Evolutionary conservation across 2,113 vertebrate species (phyloP), one percentile per base, ranked within the genome.

Genomic region (Rhodinocichla rosea): DNA sequence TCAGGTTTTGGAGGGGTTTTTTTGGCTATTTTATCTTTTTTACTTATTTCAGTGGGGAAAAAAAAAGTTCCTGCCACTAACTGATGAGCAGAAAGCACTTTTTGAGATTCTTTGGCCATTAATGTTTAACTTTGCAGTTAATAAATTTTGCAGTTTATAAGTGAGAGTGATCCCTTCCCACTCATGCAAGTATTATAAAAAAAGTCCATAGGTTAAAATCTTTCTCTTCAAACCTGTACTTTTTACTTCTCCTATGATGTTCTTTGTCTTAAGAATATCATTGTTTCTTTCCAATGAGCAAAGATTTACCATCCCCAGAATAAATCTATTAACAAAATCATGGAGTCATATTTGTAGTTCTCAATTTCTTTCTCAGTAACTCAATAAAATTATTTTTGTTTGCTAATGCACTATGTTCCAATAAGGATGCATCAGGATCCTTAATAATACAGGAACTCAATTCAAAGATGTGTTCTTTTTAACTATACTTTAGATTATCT

Each of bases 1-100:
- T 52, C 2, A 2, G 7, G 15, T 40, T 80, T 49, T 35, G 20
- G 26, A 47, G 26, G 32, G 8, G 1, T 8, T 21, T 85, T 37
- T 47, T 64, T 7, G 0, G 24, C 11, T 49, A 33, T 55, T 8
- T 50, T 37, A 14, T 18, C 0, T 53, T 71, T 70, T 75, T 6
- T 19, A n/a, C 4, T 39, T 45, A 13, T 55, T 84, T 64, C 4
- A 44, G 53, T 32, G 7, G 8, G 19, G 4, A 0, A 1, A 22
- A 40, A 40, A 69, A 55, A 3, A 3, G 24, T 6, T 69, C 22
- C 23, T 56, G 11, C 7, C 4, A 17, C 10, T 68, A 80, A 68
- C 1, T 63, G 12, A 21, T 62, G 20, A 57, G 24, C 3, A 27
- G 13, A 52, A 82, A 26, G 2, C 4, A 15, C 2, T 49, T 83